phyloP scores from a whole-genome alignment of 2,888 invertebrate genomes.

The Diaperis boleti region DNA sequence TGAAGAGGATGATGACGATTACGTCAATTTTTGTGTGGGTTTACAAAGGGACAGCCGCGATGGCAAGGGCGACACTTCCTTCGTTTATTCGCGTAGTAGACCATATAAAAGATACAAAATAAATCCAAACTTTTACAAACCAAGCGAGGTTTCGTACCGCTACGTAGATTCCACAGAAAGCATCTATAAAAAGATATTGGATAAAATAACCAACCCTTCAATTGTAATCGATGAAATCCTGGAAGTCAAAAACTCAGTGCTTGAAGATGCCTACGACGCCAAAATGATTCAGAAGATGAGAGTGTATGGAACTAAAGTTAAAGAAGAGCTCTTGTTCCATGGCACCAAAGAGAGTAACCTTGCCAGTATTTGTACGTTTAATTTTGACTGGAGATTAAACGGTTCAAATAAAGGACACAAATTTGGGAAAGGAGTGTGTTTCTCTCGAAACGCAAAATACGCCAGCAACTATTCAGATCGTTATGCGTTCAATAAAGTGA shows the following conservation, averaged over 20 bases:
- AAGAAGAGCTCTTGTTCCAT: conserved; percentile 40
- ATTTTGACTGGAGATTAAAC: conserved; percentile 41
- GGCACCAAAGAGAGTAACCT: conserved; percentile 32
- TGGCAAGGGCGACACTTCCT: conserved; percentile 1
- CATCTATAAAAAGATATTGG: neutral
- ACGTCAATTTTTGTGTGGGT: conserved; percentile 10
- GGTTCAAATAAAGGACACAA: conserved; percentile 24
- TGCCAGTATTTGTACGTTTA: conserved; percentile 36
- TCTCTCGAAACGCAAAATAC: conserved; percentile 40
- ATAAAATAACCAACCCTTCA: conserved; percentile 6
- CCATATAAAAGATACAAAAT: conserved; percentile 5
- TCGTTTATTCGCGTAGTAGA: neutral
- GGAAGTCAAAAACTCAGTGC: conserved; percentile 30
- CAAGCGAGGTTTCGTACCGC: neutral
- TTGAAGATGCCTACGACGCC: conserved; percentile 25
- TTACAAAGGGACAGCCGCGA: neutral
- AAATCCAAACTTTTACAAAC: conserved; percentile 14
- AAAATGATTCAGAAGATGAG: conserved; percentile 30
- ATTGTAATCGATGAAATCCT: conserved; percentile 23
- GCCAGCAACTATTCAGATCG: conserved; percentile 38
- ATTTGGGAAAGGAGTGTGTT: conserved; percentile 42
- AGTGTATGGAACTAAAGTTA: neutral
- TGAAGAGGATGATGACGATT: conserved; percentile 17
- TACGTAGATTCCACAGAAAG: neutral
- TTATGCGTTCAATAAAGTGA: conserved; percentile 44